These are phyloP conservation scores for Opisthograptis luteolata DNA, from an alignment of 2,888 invertebrate genomes.

Conservation along the genomic window DNA sequence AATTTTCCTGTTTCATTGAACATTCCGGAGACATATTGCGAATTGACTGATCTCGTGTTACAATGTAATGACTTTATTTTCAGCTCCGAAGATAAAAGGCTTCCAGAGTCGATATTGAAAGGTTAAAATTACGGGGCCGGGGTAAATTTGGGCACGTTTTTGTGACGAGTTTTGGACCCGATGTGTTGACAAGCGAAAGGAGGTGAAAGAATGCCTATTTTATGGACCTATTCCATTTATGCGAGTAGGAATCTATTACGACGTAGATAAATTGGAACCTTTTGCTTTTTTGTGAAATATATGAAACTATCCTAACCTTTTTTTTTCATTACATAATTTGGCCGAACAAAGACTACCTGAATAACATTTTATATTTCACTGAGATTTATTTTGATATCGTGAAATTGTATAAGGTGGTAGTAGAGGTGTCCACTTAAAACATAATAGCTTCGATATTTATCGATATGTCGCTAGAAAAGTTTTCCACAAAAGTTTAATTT, in stretches of 20 bases:
- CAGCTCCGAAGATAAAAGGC: conserved; percentile 46
- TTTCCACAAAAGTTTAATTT: too few relatives aligned
- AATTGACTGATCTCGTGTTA: conserved; percentile 44
- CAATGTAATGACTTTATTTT: conserved; percentile 54
- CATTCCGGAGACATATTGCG: conserved; percentile 25
- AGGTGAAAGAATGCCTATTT: conserved; percentile 27
- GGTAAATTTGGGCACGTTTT: conserved; percentile 19
- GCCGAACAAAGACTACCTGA: conserved; percentile 5
- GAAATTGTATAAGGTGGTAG: too few relatives aligned
- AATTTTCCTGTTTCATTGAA: conserved; percentile 31
- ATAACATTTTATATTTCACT: conserved; percentile 9
- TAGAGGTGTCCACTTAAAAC: too few relatives aligned
- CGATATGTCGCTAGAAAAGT: too few relatives aligned
- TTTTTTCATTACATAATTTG: conserved; percentile 21
- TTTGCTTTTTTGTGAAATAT: conserved; percentile 16
- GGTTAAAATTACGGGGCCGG: conserved; percentile 31
- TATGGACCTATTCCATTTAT: conserved; percentile 32
- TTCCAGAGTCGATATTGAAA: conserved; percentile 43
- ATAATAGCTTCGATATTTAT: too few relatives aligned
- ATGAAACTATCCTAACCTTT: conserved; percentile 20
- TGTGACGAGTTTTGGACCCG: conserved; percentile 28
- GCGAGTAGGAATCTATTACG: conserved; percentile 27
- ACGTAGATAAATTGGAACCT: conserved; percentile 26
- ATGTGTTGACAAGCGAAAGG: conserved; percentile 26
- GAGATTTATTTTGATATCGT: conserved; percentile 5